Conservation (phyloP, 2,888 invertebrate species). For the Cheilosia urbana region DNA sequence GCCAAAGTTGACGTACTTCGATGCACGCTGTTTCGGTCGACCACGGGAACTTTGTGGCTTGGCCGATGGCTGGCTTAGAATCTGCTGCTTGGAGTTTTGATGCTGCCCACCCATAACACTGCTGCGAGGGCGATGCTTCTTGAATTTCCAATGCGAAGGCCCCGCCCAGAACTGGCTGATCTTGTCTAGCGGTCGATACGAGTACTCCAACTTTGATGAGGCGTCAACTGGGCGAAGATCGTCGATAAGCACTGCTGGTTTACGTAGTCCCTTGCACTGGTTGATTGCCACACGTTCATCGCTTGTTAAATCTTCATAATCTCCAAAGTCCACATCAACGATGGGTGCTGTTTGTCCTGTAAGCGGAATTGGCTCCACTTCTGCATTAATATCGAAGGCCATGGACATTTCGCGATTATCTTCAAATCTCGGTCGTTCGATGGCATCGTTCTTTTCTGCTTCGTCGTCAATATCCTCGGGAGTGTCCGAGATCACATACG, state of each 20-base stretch:
- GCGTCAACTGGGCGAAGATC: slow-evolving; percentile 86
- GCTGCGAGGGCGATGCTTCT: slow-evolving; percentile 82
- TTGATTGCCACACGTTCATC: slow-evolving; percentile 81
- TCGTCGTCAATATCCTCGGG: slow-evolving; percentile 79
- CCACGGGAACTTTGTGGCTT: slow-evolving; percentile 24
- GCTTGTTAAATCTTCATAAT: slow-evolving; percentile 83
- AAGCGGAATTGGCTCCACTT: slow-evolving; percentile 86
- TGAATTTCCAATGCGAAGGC: slow-evolving; percentile 92
- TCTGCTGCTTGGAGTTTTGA: slow-evolving; percentile 47
- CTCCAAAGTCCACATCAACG: slow-evolving; percentile 83
- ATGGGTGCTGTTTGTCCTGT: slow-evolving; percentile 79
- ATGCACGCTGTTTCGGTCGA: slow-evolving; percentile 76
- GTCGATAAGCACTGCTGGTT: slow-evolving; percentile 83
- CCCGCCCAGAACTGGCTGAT: slow-evolving; percentile 89
- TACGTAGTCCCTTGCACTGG: slow-evolving; percentile 81
- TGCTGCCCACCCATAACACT: slow-evolving; percentile 71
- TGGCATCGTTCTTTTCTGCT: slow-evolving; percentile 66
- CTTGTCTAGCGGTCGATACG: slow-evolving; percentile 86
- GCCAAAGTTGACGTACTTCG: slow-evolving; percentile 79
- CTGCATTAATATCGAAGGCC: slow-evolving; percentile 87
- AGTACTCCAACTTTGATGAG: slow-evolving; percentile 87
- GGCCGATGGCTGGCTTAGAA: slow-evolving; percentile 24
- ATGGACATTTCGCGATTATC: slow-evolving; percentile 86
- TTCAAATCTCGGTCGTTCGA: slow-evolving; percentile 79
- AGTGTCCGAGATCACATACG: slow-evolving; percentile 81